phyloP scores from a whole-genome alignment of 2,888 invertebrate species.

The Isoperla grammatica region DNA sequence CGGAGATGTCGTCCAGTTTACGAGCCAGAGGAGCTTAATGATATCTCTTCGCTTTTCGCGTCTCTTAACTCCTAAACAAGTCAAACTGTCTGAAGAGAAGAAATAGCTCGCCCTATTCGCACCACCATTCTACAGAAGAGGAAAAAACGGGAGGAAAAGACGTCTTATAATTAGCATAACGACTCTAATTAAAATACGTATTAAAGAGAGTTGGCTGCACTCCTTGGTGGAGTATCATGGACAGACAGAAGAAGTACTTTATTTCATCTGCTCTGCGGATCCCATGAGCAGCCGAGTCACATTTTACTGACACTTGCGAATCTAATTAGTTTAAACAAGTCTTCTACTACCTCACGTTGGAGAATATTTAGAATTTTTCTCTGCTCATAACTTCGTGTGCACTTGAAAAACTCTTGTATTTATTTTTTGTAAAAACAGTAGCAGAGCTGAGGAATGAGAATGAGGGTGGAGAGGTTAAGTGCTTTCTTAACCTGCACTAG shows the following conservation, averaged over 20 bases:
- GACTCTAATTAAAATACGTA: conserved; percentile 63
- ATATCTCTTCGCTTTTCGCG: conserved; percentile 13
- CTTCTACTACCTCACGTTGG: conserved; percentile 16
- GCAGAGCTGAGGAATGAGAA: conserved; percentile 20
- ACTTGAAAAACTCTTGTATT: conserved; percentile 6
- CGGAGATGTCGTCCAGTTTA: conserved; percentile 13
- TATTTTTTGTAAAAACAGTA: conserved; percentile 3
- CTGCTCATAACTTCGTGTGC: conserved; percentile 8
- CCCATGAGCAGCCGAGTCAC: conserved; percentile 24
- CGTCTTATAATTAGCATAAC: conserved; percentile 51
- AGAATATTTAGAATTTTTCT: conserved; percentile 4
- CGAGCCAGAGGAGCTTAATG: conserved; percentile 19
- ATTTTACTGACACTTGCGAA: conserved; percentile 30
- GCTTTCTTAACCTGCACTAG: conserved; percentile 24
- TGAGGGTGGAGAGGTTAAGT: conserved; percentile 22
- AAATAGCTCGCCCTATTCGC: conserved; percentile 12
- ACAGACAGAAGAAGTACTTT: conserved; percentile 11
- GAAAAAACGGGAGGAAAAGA: conserved; percentile 25
- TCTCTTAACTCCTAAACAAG: conserved; percentile 19
- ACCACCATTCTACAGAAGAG: conserved; percentile 13
- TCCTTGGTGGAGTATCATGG: conserved; percentile 6
- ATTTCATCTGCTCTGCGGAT: conserved; percentile 18
- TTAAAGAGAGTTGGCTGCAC: conserved; percentile 25
- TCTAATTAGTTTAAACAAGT: conserved; percentile 30
- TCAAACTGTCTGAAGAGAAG: conserved; percentile 15